Evolutionary conservation across 1,140 invertebrate species (phyloP), one percentile per base, ranked within the genome.

Genomic region (Notospermus geniculatus): DNA sequence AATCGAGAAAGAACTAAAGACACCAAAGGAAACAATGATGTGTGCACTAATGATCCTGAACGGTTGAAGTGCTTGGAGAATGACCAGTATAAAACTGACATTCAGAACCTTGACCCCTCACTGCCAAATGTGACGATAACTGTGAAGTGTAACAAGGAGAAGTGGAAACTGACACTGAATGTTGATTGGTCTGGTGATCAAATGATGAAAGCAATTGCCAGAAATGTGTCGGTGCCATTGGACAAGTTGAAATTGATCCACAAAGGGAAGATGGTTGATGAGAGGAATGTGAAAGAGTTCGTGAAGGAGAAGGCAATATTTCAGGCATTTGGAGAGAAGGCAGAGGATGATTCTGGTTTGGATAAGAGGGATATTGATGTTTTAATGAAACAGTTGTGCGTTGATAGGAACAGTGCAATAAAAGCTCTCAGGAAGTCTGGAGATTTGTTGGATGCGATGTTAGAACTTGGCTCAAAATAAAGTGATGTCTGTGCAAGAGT

Each of bases 401-500:
- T 74, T 13, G 66, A 68, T n/a, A 66, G 74, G 54, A 74, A 76
- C 61, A 64, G 58, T 11, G 74, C 72, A 53, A 63, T 76, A 15
- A 28, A 62, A 9, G 66, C 69, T 19, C 59, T 76, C 17, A 64
- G 64, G 43, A 60, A 70, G 43, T 30, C 27, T 7, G 91, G 93
- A 79, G 89, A 93, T 63, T 59, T 76, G 11, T 62, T 72, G 46
- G 71, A 78, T 66, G 74, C 73, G 41, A 72, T 77, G 58, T 65
- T 78, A 27, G 65, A 67, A 27, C 52, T 69, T 52, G 68, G 66
- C 19, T 71, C 60, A 41, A 74, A 72, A 58, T 71, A 58, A 62
- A 60, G 59, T n/a, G n/a, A n/a, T n/a, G n/a, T n/a, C n/a, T n/a
- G n/a, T n/a, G n/a, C n/a, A n/a, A n/a, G n/a, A n/a, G n/a, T n/a